phyloP scores from a whole-genome alignment of 2,888 invertebrate species.

The Dryocosmus kuriphilus region DNA sequence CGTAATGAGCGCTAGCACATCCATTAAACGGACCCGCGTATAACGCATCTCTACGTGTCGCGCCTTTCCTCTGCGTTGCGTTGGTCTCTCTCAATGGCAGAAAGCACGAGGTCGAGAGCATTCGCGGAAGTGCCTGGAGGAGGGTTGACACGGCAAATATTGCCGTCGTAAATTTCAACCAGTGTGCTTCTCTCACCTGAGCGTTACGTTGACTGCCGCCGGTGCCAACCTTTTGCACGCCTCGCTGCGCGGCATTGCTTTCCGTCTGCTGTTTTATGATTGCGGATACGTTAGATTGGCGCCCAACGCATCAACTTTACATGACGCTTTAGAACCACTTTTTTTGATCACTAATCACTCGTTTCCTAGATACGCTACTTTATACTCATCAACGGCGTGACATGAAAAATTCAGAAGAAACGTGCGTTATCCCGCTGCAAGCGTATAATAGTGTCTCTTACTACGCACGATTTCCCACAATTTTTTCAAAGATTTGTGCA shows the following conservation, averaged over 20 bases:
- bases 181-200: constrained; percentile 35
- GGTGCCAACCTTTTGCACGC: constrained; percentile 30
- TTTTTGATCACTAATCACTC: not conserved
- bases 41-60: constrained; percentile 37
- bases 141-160: constrained; percentile 52
- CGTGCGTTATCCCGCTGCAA: too few relatives aligned
- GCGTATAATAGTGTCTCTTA: too few relatives aligned
- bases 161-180: constrained; percentile 53
- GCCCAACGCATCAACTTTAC: not conserved
- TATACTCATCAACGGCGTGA: too few relatives aligned
- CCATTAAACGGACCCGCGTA: constrained; percentile 36
- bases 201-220: constrained; percentile 15
- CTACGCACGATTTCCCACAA: not conserved
- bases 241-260: constrained; percentile 13
- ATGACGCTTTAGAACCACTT: not conserved
- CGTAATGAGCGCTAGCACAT: constrained; percentile 38
- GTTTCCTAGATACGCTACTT: too few relatives aligned
- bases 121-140: constrained; percentile 49
- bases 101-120: constrained; percentile 40
- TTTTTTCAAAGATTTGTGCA: not conserved
- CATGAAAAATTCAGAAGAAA: too few relatives aligned
- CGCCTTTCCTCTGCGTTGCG: constrained; percentile 14
- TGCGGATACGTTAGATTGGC: constrained; percentile 11
- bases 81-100: constrained; percentile 41
- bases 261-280: constrained; percentile 26